Percentiles rank a stretch among this genome's conserved stretches.
phyloP scores from a whole-genome alignment of 1,140 invertebrate species.

The Zaprionus taronus region DNA sequence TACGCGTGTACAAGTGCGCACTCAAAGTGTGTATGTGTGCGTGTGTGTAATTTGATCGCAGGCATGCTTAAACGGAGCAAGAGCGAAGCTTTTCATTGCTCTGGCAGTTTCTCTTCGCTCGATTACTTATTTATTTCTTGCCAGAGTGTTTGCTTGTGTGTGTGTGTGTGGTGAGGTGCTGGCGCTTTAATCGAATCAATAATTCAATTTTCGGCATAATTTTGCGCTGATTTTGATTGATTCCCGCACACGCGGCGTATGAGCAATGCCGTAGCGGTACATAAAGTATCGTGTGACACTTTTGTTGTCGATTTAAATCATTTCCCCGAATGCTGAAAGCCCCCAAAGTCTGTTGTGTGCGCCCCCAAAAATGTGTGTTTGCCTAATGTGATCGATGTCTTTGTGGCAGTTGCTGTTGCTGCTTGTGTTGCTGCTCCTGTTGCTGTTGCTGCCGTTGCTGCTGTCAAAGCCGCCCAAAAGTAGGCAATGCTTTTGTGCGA shows the following conservation, averaged over 20 bases:
- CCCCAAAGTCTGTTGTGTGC: slow-evolving; percentile 1
- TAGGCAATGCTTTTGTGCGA: slow-evolving; percentile 34
- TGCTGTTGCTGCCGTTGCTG: slow-evolving; percentile 24
- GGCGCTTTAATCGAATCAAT: slow-evolving; percentile 65
- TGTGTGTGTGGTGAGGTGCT: slow-evolving; percentile 31
- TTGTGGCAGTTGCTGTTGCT: slow-evolving; percentile 19
- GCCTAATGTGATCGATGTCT: slow-evolving; percentile 75
- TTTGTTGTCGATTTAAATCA: slow-evolving; percentile 68
- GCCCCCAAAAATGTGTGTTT: slow-evolving; percentile 57
- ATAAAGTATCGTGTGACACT: slow-evolving; percentile 61
- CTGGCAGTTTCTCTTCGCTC: slow-evolving; percentile 23
- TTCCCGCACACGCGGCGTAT: slow-evolving; percentile 45
- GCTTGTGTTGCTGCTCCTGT: not conserved
- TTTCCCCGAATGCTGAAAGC: slow-evolving; percentile 49
- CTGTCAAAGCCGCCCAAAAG: slow-evolving; percentile 19
- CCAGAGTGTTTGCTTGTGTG: slow-evolving; percentile 30
- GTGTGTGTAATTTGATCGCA: slow-evolving; percentile 67
- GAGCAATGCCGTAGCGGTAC: slow-evolving; percentile 27
- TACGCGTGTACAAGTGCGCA: slow-evolving; percentile 32
- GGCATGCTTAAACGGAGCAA: slow-evolving; percentile 60
- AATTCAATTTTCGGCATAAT: slow-evolving; percentile 76
- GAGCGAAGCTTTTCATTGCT: slow-evolving; percentile 49
- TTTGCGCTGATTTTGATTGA: slow-evolving; percentile 76
- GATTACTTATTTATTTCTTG: slow-evolving; percentile 60
- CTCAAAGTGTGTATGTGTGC: not conserved